These are phyloP conservation scores for Microplitis mediator DNA, from an alignment of 1,140 invertebrate genomes.

Conservation along the genomic window DNA sequence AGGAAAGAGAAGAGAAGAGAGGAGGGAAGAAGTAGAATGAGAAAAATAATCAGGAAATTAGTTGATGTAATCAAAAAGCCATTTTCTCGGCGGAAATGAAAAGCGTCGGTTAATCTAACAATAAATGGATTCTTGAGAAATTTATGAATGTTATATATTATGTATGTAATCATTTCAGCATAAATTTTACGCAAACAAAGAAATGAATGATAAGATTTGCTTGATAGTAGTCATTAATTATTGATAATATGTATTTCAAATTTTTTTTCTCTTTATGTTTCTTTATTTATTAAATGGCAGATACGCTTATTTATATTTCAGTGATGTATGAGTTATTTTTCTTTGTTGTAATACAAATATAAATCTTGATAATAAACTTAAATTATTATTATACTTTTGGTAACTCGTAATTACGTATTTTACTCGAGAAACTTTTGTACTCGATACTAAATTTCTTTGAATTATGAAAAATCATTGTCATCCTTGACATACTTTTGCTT, in stretches of 20 bases:
- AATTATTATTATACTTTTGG: not conserved
- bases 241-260: too few relatives aligned
- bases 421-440: not conserved
- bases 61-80: not conserved
- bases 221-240: too few relatives aligned
- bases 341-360: too few relatives aligned
- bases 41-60: not conserved
- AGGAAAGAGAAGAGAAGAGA: not conserved
- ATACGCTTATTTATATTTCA: too few relatives aligned
- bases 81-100: not conserved
- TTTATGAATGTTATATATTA: too few relatives aligned
- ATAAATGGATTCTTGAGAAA: too few relatives aligned
- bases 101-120: not conserved
- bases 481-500: slow-evolving; percentile 15
- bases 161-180: too few relatives aligned
- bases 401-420: not conserved
- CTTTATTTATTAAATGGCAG: too few relatives aligned
- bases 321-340: too few relatives aligned
- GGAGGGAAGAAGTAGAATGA: not conserved
- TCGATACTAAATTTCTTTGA: not conserved
- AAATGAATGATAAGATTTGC: too few relatives aligned
- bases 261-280: too few relatives aligned
- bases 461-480: slow-evolving; percentile 12
- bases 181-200: too few relatives aligned
- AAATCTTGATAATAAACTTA: not conserved